Percentiles rank a stretch among this genome's conserved stretches.
Conservation (phyloP, 2,113 vertebrate genomes). For the Tragelaphus buxtoni region DNA sequence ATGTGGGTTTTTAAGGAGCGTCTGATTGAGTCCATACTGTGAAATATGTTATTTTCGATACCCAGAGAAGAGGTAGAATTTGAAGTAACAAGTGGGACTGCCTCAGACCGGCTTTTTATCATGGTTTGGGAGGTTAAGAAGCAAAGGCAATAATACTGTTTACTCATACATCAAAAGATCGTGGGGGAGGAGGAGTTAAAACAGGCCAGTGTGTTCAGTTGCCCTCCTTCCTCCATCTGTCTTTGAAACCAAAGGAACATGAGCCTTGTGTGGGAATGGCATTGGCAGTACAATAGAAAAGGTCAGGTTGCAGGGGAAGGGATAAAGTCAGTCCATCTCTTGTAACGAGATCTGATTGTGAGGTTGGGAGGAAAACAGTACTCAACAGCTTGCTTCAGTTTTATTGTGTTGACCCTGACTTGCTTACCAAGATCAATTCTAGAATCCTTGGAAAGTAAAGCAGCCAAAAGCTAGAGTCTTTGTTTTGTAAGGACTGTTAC, state of each 20-base stretch:
- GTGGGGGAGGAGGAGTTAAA: not conserved
- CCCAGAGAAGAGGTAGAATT: conserved; percentile 31
- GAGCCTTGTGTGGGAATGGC: not conserved
- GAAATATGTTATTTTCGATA: conserved; percentile 48
- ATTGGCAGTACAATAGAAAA: not conserved
- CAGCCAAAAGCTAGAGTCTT: not conserved
- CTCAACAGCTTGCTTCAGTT: conserved; percentile 15
- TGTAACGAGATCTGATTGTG: not conserved
- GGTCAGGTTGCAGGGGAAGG: not conserved
- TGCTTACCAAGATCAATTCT: conserved; percentile 19
- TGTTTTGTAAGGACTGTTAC: not conserved
- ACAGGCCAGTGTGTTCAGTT: not conserved
- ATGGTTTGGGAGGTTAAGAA: not conserved
- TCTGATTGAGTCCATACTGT: not conserved
- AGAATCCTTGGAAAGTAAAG: conserved; percentile 31
- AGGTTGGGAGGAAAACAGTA: not conserved
- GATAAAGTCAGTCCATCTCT: conserved; percentile 35
- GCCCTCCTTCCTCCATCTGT: not conserved
- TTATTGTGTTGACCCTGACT: not conserved
- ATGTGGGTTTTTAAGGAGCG: not conserved
- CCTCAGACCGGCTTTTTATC: not conserved
- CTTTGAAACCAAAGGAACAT: conserved; percentile 36
- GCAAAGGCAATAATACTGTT: not conserved
- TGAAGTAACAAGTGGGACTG: not conserved
- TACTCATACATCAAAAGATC: conserved; percentile 4